Evolutionary conservation across 2,888 invertebrate species (phyloP).

Genomic region (Acanthosoma haemorrhoidale): DNA sequence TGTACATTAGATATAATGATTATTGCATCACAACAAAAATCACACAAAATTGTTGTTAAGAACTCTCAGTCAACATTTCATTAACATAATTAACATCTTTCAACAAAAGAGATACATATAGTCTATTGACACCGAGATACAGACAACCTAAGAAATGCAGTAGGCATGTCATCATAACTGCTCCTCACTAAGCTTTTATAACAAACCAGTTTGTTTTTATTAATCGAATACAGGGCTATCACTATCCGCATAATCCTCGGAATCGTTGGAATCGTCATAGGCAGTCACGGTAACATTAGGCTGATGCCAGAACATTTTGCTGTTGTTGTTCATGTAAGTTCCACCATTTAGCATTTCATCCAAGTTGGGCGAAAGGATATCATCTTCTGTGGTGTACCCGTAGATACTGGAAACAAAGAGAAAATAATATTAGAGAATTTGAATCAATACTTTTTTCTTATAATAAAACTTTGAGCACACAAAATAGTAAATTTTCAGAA

Average conservation of each 20-base stretch:
- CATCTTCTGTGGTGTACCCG: conserved; percentile 49
- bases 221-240: conserved; percentile 36
- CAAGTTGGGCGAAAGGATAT: conserved; percentile 62
- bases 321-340: conserved; percentile 39
- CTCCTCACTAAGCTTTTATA: neutral
- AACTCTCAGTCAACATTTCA: neutral
- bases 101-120: neutral
- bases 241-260: conserved; percentile 37
- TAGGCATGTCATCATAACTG: neutral
- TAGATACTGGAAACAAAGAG: conserved; percentile 33
- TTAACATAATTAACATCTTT: neutral
- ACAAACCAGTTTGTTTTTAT: neutral
- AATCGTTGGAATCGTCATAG: conserved; percentile 35
- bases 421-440: neutral
- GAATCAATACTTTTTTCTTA: no score
- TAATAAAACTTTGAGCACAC: no score
- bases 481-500: no score
- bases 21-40: neutral
- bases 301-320: conserved; percentile 35
- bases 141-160: neutral
- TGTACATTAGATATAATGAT: neutral
- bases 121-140: neutral
- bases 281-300: conserved; percentile 36
- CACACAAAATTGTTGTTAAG: neutral
- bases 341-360: conserved; percentile 51